Evolutionary conservation across 2,888 invertebrate genomes (phyloP).

Genomic region (Acronicta aceris): DNA sequence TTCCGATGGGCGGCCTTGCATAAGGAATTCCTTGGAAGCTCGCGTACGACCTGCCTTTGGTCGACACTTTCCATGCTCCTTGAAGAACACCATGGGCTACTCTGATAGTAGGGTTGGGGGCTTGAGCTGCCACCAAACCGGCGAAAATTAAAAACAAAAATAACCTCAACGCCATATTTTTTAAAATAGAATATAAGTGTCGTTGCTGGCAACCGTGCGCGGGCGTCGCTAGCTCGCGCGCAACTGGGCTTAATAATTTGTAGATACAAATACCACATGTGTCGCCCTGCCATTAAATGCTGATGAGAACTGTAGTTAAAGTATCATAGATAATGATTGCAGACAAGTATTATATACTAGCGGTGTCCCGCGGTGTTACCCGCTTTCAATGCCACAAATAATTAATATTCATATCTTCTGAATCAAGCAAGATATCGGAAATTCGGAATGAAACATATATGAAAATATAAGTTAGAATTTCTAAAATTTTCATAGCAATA

Average conservation of each 20-base stretch:
- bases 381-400: no score
- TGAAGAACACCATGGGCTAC: conserved; percentile 75
- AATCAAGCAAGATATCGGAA: no score
- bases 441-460: no score
- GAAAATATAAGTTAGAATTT: no score
- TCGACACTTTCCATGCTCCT: conserved; percentile 79
- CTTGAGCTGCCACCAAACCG: conserved; percentile 61
- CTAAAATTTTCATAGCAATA: no score
- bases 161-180: conserved; percentile 57
- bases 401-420: no score
- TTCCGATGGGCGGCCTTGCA: conserved; percentile 91
- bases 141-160: conserved; percentile 59
- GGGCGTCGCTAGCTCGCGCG: conserved; percentile 22
- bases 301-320: conserved; percentile 6
- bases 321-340: conserved; percentile 2
- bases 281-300: neutral
- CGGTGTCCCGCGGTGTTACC: no score
- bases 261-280: conserved; percentile 1
- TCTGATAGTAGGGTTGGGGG: conserved; percentile 73
- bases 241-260: conserved; percentile 12
- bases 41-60: conserved; percentile 82
- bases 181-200: conserved; percentile 4
- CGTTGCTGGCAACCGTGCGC: conserved; percentile 6
- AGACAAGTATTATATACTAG: neutral
- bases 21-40: conserved; percentile 92